Evolutionary conservation across 2,888 invertebrate species (phyloP).

Genomic region (Branchinecta sandiegonensis): DNA sequence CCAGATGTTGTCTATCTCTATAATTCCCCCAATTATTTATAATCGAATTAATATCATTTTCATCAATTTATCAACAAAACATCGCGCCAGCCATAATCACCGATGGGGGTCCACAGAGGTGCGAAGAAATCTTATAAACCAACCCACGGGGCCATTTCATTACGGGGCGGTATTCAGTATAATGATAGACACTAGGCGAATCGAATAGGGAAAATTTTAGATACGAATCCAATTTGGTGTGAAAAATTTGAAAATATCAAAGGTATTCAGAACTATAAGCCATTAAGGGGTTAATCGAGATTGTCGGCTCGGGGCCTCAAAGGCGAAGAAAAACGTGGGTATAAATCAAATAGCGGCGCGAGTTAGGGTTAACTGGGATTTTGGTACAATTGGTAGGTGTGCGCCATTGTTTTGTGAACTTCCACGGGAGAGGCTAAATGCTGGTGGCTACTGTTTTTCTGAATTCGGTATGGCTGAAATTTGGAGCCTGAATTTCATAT

Average conservation of each 20-base stretch:
- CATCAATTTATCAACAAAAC: conserved; percentile 9
- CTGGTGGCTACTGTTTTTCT: not conserved
- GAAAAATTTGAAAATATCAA: conserved; percentile 15
- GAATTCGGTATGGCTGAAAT: too few relatives aligned
- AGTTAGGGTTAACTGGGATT: conserved; percentile 11
- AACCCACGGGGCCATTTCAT: conserved; percentile 1
- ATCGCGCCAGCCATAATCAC: not conserved
- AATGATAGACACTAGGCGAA: conserved; percentile 15
- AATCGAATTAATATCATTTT: conserved; percentile 10
- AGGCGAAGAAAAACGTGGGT: not conserved
- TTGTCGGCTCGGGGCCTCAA: conserved; percentile 1
- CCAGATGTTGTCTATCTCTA: too few relatives aligned
- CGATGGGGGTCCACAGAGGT: conserved; percentile 3
- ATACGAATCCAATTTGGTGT: conserved; percentile 15
- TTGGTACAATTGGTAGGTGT: not conserved
- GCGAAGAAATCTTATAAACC: not conserved
- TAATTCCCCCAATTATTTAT: conserved; percentile 2
- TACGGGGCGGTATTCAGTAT: conserved; percentile 7
- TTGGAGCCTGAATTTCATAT: too few relatives aligned
- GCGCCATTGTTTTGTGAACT: not conserved
- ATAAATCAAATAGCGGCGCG: conserved; percentile 14
- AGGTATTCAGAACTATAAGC: conserved; percentile 12
- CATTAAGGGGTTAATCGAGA: conserved; percentile 14
- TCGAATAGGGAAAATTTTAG: conserved; percentile 15
- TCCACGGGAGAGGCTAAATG: not conserved